Evolutionary conservation across 2,797 vertebrate species (phyloP).

Genomic region (Cirrhinus molitorella): DNA sequence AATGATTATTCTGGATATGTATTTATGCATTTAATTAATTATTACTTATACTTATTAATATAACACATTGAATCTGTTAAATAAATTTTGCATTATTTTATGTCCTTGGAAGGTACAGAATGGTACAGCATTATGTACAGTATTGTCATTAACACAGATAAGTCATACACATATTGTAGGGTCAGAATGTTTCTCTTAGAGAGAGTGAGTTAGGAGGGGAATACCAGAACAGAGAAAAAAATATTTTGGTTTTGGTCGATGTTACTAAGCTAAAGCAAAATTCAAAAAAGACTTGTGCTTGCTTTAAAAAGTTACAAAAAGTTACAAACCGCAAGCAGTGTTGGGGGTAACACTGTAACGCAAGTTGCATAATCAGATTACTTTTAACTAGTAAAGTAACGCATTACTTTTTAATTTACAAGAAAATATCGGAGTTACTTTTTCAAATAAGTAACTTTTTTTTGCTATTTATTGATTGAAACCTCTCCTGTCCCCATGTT

Average conservation of each 20-base stretch:
- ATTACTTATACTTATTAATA: not conserved
- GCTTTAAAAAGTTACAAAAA: not conserved
- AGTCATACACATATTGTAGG: not conserved
- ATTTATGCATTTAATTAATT: not conserved
- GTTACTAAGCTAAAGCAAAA: not conserved
- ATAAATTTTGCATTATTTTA: not conserved
- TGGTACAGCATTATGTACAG: not conserved
- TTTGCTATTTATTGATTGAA: no score
- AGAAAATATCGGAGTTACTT: no score
- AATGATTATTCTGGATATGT: not conserved
- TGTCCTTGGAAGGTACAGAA: not conserved
- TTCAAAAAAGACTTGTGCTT: not conserved
- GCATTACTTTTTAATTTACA: no score
- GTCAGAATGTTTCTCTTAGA: not conserved
- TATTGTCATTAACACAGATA: not conserved
- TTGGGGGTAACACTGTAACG: no score
- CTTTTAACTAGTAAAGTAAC: no score
- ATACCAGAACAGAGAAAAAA: not conserved
- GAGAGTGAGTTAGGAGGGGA: not conserved
- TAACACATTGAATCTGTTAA: not conserved
- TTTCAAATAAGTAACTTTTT: no score
- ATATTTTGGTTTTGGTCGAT: not conserved
- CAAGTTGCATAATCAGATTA: no score
- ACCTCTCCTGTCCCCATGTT: no score
- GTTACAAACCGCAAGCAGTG: no score